phyloP scores from a whole-genome alignment of 2,113 vertebrate species.

The Prolemur simus region DNA sequence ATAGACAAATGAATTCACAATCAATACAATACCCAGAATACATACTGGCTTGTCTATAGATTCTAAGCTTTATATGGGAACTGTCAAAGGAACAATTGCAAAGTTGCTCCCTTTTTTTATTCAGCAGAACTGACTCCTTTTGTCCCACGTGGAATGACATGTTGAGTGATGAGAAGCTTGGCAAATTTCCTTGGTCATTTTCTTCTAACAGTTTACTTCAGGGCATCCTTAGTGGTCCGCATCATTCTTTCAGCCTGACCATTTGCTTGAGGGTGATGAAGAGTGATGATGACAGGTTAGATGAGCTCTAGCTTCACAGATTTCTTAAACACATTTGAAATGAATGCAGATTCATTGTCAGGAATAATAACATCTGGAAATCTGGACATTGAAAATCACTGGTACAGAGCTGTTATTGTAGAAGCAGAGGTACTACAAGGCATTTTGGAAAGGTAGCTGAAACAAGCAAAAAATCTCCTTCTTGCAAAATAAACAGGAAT shows the following conservation, averaged over 20 bases:
- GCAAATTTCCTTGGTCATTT: slow-evolving; percentile 8
- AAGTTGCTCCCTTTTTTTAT: neutral
- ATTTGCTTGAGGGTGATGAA: slow-evolving; percentile 38
- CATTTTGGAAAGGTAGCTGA: neutral
- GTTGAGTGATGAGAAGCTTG: slow-evolving; percentile 7
- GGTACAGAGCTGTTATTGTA: neutral
- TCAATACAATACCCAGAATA: neutral
- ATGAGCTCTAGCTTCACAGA: slow-evolving; percentile 12
- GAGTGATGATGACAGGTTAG: slow-evolving; percentile 1
- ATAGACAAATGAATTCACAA: neutral
- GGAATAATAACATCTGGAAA: slow-evolving; percentile 40
- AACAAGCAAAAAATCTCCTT: neutral
- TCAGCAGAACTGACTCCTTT: neutral
- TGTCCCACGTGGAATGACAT: slow-evolving; percentile 14
- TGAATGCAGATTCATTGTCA: slow-evolving; percentile 36
- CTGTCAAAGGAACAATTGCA: neutral
- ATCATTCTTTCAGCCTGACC: neutral
- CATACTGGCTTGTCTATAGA: neutral
- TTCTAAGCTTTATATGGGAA: neutral
- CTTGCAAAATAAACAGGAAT: neutral
- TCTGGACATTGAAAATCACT: neutral
- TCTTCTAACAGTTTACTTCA: neutral
- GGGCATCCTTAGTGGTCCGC: neutral
- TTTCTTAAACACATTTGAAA: slow-evolving; percentile 51
- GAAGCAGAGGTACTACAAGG: neutral